Evolutionary conservation across 2,113 vertebrate genomes (phyloP).

Genomic region (Parotia lawesii): DNA sequence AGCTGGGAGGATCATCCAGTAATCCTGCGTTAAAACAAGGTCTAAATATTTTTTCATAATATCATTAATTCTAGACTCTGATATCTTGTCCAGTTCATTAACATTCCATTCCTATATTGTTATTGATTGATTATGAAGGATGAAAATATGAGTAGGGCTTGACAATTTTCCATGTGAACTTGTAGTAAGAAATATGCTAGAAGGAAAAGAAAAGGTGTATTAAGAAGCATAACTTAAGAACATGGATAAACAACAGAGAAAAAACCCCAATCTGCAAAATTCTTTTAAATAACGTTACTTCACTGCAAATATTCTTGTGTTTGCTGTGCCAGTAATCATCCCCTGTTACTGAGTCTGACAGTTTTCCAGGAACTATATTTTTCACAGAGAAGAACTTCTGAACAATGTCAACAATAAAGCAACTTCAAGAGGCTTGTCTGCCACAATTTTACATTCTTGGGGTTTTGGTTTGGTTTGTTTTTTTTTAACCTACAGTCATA

Average conservation of each 20-base stretch:
- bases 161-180: not conserved
- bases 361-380: not conserved
- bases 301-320: not conserved
- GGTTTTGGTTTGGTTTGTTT: not conserved
- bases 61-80: not conserved
- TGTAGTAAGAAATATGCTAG: not conserved
- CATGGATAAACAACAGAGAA: not conserved
- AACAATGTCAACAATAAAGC: not conserved
- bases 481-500: not conserved
- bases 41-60: not conserved
- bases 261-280: accelerated
- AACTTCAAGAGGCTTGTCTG: not conserved
- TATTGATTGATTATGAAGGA: not conserved
- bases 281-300: not conserved
- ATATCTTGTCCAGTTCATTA: not conserved
- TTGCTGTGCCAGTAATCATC: not conserved
- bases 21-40: not conserved
- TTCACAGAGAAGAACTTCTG: not conserved
- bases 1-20: not conserved
- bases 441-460: not conserved
- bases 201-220: not conserved
- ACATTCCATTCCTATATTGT: not conserved
- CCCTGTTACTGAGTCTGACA: not conserved
- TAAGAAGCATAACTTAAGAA: not conserved
- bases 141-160: not conserved